These are phyloP conservation scores for Antheraea pernyi DNA, from an alignment of 1,140 invertebrate genomes.

Conservation along the genomic window DNA sequence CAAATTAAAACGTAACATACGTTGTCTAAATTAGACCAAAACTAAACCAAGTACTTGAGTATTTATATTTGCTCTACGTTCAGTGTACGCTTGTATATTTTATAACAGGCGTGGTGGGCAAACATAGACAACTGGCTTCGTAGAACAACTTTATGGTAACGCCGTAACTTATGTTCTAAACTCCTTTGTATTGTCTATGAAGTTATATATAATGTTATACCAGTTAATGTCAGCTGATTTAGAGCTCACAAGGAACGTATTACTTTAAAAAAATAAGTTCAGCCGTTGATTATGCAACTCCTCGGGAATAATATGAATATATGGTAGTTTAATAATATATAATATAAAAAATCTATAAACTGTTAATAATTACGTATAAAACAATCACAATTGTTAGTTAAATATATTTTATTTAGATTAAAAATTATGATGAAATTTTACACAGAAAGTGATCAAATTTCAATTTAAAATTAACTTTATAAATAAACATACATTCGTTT, in stretches of 20 bases:
- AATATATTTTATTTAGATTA: too few species aligned
- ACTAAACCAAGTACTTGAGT: neutral
- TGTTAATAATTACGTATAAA: too few species aligned
- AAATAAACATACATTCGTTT: too few species aligned
- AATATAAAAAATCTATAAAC: too few species aligned
- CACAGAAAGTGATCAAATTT: too few species aligned
- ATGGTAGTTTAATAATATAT: too few species aligned
- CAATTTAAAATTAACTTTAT: too few species aligned
- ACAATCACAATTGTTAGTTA: too few species aligned
- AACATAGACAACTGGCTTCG: slow-evolving; percentile 12
- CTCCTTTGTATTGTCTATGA: neutral
- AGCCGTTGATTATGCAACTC: too few species aligned
- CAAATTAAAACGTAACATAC: neutral
- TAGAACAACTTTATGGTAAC: slow-evolving; percentile 7
- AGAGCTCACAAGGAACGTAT: neutral
- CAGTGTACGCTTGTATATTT: neutral
- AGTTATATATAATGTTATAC: slow-evolving; percentile 1
- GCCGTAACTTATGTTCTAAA: neutral
- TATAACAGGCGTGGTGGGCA: slow-evolving; percentile 1
- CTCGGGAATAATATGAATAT: too few species aligned
- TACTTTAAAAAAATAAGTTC: too few species aligned
- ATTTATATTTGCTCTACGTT: slow-evolving; percentile 3
- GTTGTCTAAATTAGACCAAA: neutral
- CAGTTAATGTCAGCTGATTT: neutral
- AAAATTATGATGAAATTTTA: too few species aligned